phyloP scores from a whole-genome alignment of 2,888 invertebrate genomes.

The Camptogramma bilineatum region DNA sequence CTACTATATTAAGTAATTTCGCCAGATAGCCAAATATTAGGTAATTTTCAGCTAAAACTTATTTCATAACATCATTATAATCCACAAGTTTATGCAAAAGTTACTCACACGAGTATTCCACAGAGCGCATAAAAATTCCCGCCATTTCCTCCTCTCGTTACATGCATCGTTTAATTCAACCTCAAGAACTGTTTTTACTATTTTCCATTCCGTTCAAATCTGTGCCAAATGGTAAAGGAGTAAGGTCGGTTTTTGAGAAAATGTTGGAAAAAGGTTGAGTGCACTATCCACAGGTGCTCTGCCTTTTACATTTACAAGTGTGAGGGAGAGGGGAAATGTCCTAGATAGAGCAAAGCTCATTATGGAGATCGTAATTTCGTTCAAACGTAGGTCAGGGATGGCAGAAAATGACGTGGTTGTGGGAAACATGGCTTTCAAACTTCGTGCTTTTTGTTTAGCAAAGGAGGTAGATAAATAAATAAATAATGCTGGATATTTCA shows the following conservation, averaged over 20 bases:
- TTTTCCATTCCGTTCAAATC: constrained; percentile 10
- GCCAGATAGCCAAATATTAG: no score
- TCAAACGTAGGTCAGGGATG: constrained; percentile 6
- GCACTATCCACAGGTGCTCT: constrained; percentile 53
- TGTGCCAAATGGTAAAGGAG: constrained; percentile 4
- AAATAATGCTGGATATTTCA: no score
- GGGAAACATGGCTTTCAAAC: background rate
- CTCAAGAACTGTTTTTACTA: constrained; percentile 25
- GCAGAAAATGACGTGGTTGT: constrained; percentile 7
- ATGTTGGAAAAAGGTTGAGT: constrained; percentile 46
- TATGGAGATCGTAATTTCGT: constrained; percentile 18
- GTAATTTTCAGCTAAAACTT: background rate
- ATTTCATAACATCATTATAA: background rate
- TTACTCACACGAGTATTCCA: constrained; percentile 12
- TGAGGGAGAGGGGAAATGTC: constrained; percentile 35
- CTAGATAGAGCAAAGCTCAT: constrained; percentile 26
- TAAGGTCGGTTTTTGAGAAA: constrained; percentile 18
- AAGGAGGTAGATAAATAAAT: background rate
- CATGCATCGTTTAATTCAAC: constrained; percentile 39
- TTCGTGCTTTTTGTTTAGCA: background rate
- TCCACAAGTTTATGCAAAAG: constrained; percentile 12
- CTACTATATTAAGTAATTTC: no score
- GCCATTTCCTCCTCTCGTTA: constrained; percentile 38
- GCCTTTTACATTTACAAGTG: constrained; percentile 44
- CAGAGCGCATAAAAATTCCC: constrained; percentile 38